These are phyloP conservation scores for Dreissena rostriformis DNA, from an alignment of 1,140 invertebrate species.

Conservation along the genomic window DNA sequence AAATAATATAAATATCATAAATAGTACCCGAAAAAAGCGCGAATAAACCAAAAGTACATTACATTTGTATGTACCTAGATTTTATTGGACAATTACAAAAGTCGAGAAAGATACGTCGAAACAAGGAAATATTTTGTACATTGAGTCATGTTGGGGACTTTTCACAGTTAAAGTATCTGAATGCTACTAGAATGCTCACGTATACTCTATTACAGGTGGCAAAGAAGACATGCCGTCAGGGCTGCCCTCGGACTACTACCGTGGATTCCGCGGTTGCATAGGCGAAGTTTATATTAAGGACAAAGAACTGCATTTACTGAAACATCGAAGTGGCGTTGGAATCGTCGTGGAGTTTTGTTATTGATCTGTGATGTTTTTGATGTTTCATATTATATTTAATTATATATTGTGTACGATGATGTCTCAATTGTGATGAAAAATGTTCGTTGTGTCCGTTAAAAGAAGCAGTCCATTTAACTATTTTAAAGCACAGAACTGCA, in stretches of 20 bases:
- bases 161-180: background rate
- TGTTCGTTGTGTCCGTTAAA: no score
- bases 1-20: no score
- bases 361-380: background rate
- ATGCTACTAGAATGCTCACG: background rate
- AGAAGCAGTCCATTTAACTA: no score
- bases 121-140: background rate
- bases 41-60: background rate
- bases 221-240: constrained; percentile 84
- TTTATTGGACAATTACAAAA: background rate
- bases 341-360: constrained; percentile 57
- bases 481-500: no score
- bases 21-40: background rate
- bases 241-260: constrained; percentile 83
- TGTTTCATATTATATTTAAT: background rate
- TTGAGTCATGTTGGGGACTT: background rate
- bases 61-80: background rate
- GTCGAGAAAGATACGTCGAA: background rate
- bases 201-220: constrained; percentile 80
- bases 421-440: no score
- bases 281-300: constrained; percentile 71
- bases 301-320: constrained; percentile 70
- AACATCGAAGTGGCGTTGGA: constrained; percentile 65
- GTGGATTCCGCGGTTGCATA: constrained; percentile 86
- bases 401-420: no score